phyloP scores from a whole-genome alignment of 2,797 vertebrate species.

The Myioborus melanocephalus region DNA sequence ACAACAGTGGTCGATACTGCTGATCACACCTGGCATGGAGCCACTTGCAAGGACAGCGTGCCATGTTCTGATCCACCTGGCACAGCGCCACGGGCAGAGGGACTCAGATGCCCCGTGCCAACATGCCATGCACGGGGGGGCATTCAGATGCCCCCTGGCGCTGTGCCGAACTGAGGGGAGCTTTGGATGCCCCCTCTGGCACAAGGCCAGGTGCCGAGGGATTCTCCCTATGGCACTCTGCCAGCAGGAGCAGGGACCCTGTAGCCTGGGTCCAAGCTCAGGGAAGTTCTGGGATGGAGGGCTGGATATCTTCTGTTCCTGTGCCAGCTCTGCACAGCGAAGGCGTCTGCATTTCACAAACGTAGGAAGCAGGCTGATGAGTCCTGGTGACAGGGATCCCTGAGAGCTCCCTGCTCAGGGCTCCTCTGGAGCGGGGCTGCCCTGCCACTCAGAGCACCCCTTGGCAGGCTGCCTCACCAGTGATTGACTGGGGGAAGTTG shows the following conservation, averaged over 20 bases:
- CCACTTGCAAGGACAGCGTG: constrained; percentile 26
- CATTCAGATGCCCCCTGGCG: constrained; percentile 40
- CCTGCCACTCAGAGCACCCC: constrained; percentile 54
- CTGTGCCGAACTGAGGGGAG: background rate
- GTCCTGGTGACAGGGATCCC: background rate
- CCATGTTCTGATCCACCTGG: background rate
- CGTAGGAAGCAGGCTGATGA: rapidly evolving
- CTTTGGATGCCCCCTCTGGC: constrained; percentile 10
- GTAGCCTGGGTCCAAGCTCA: background rate
- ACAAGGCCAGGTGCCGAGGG: background rate
- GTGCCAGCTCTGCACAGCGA: background rate
- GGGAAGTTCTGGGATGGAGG: background rate
- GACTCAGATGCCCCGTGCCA: constrained; percentile 53
- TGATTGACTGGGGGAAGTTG: constrained; percentile 78
- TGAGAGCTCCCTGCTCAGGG: background rate
- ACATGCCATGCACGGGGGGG: background rate
- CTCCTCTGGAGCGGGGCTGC: background rate
- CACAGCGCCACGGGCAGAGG: background rate
- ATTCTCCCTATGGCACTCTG: constrained; percentile 10
- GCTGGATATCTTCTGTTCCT: background rate
- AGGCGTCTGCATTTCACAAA: background rate
- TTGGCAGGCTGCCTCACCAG: constrained; percentile 53
- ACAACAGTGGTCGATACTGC: background rate
- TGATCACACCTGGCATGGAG: background rate
- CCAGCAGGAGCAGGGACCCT: background rate